A percentile compares a stretch with the other conserved stretches of the same genome.
Evolutionary conservation across 2,888 invertebrate genomes (phyloP).

Genomic region (Scelioninae gen. 1): DNA sequence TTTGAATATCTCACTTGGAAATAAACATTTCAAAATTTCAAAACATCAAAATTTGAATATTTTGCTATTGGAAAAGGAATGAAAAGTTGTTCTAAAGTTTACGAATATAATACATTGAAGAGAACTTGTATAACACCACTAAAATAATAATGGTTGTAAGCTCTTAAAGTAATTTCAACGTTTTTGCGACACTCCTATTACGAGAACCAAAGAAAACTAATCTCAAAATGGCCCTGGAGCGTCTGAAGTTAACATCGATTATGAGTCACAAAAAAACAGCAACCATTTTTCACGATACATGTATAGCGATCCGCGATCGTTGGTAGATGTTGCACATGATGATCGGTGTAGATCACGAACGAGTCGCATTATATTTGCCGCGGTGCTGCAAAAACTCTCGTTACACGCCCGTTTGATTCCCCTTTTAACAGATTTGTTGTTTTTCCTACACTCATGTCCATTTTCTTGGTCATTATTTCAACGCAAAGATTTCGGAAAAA

Average conservation of each 20-base stretch:
- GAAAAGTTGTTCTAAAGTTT: no score
- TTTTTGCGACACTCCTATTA: conserved; percentile 42
- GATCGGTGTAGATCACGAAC: conserved; percentile 50
- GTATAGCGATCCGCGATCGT: neutral
- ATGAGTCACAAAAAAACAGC: conserved; percentile 38
- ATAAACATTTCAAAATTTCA: no score
- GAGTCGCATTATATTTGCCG: conserved; percentile 21
- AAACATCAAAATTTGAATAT: no score
- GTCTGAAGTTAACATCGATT: conserved; percentile 66
- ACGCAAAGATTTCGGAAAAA: conserved; percentile 39
- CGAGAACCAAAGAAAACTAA: conserved; percentile 54
- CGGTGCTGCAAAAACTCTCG: conserved; percentile 34
- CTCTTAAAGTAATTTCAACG: conserved; percentile 55
- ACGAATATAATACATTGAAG: no score
- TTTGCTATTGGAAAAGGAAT: no score
- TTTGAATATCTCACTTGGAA: no score
- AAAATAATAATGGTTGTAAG: conserved; percentile 24
- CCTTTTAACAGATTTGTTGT: conserved; percentile 35
- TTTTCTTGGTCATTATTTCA: conserved; percentile 36
- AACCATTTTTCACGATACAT: conserved; percentile 25
- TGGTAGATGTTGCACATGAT: conserved; percentile 39
- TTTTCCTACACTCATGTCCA: conserved; percentile 15
- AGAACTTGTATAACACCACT: no score
- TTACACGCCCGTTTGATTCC: conserved; percentile 41
- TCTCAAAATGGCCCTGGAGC: conserved; percentile 60